Conservation (phyloP, 2,113 vertebrate species). For the Bombycilla garrulus region DNA sequence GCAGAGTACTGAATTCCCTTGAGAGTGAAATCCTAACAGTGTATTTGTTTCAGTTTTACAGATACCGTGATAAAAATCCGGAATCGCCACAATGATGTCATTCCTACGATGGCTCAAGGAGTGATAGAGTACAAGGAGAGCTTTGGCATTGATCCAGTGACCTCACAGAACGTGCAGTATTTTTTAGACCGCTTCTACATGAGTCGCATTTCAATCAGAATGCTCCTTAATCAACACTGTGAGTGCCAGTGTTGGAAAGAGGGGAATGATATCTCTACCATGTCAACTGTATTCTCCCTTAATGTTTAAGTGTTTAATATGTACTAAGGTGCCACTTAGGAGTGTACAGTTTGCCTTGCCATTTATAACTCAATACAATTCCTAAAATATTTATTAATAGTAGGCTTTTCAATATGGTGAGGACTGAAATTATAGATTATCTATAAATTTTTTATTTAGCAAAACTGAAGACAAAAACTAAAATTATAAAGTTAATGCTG, state of each 20-base stretch:
- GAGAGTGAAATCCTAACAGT: slow-evolving; percentile 23
- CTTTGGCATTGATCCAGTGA: slow-evolving; percentile 92
- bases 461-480: neutral
- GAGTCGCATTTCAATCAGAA: slow-evolving; percentile 98
- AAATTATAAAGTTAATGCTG: neutral
- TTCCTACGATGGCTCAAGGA: slow-evolving; percentile 97
- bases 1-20: neutral
- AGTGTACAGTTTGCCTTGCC: neutral
- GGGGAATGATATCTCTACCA: neutral
- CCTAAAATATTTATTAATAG: neutral
- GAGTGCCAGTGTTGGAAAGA: slow-evolving; percentile 57
- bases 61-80: slow-evolving; percentile 92
- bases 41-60: slow-evolving; percentile 83
- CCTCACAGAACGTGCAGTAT: slow-evolving; percentile 97
- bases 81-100: slow-evolving; percentile 96
- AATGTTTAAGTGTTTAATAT: neutral
- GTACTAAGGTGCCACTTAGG: neutral
- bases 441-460: neutral
- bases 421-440: neutral
- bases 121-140: slow-evolving; percentile 94
- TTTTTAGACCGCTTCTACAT: slow-evolving; percentile 98
- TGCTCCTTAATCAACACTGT: slow-evolving; percentile 99
- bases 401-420: neutral
- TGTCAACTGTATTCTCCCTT: neutral
- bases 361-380: neutral